Base-by-base conservation (phyloP, 1,140 invertebrate species). In the Neodiprion virginianus region DNA sequence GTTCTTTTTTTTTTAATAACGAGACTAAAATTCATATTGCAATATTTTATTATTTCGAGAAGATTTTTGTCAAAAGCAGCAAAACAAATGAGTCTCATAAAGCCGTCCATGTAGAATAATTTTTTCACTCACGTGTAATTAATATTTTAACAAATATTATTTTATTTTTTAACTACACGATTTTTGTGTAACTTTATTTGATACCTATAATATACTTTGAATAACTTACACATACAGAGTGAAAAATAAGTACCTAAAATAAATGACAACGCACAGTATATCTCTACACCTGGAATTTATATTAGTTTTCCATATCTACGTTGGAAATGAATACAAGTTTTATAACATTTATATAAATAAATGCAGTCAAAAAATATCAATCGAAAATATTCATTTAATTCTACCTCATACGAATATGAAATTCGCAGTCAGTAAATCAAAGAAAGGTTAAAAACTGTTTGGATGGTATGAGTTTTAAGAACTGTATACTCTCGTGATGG, bases 291-390 rank as follows among this genome's bases (percentile, higher is more conserved):
- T 61, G 53, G 11, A 0, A 61, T 61, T 61, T 14, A 61, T 61
- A 61, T 61, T 40, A 40, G 7, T 61, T 14, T 12, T 61, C n/a
- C 3, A 61, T 61, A 12, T 5, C 3, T 8, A 61, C 8, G 53
- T 61, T 61, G 53, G 53, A 61, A 61, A 61, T 2, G 53, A 14
- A 8, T 61, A 14, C n/a, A 61, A 14, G 5, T 61, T 61, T 61
- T 61, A 61, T 61, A 61, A 61, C 53, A 61, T 61, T 61, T 61
- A 61, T 61, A 61, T 61, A 61, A 61, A 61, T 61, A 61, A 61
- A 61, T 40, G 28, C n/a, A 14, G 53, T 61, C 8, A 61, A 8
- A 61, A 61, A 61, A 61, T 14, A 61, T 61, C n/a, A 4, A 61
- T 61, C 53, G 53, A 61, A 61, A 61, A 61, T 61, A 61, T 61